A percentile compares a stretch with the other conserved stretches of the same genome.
phyloP scores from a whole-genome alignment of 2,888 invertebrate species.

The Congeria kusceri region DNA sequence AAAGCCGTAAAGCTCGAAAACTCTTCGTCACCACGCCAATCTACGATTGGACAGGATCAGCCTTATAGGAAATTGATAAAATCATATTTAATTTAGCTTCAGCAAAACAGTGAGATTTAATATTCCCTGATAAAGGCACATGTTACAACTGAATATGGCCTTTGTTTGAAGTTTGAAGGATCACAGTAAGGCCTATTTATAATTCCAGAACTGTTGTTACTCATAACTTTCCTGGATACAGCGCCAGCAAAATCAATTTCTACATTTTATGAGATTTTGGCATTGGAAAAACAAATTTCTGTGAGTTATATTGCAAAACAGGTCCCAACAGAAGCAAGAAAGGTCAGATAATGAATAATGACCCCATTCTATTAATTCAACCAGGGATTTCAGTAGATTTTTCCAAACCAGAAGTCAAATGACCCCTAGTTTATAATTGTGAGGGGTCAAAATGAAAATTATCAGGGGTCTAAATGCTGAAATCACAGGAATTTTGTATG shows the following conservation, averaged over 20 bases:
- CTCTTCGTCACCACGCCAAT: constrained; percentile 12
- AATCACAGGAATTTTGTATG: too few relatives aligned
- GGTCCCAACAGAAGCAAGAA: too few relatives aligned
- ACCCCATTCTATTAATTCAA: too few relatives aligned
- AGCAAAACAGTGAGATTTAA: constrained; percentile 49
- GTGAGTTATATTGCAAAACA: too few relatives aligned
- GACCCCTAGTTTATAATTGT: too few relatives aligned
- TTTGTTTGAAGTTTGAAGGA: too few relatives aligned
- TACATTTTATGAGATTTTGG: constrained; percentile 4
- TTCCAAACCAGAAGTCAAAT: too few relatives aligned
- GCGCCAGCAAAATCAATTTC: not conserved
- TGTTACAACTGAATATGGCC: not conserved
- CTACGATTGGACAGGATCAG: not conserved
- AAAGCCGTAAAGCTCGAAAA: constrained; percentile 14
- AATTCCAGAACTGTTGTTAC: not conserved
- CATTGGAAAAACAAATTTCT: not conserved
- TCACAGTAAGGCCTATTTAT: too few relatives aligned
- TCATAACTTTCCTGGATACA: not conserved
- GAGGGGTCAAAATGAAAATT: too few relatives aligned
- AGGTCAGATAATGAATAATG: too few relatives aligned
- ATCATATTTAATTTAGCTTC: constrained; percentile 62
- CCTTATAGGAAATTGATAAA: constrained; percentile 60
- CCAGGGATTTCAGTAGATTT: too few relatives aligned
- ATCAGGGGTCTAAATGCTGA: too few relatives aligned
- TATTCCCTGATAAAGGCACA: constrained; percentile 54